Conservation (phyloP, 2,797 vertebrate species). For the Kryptolebias ocellatus region DNA sequence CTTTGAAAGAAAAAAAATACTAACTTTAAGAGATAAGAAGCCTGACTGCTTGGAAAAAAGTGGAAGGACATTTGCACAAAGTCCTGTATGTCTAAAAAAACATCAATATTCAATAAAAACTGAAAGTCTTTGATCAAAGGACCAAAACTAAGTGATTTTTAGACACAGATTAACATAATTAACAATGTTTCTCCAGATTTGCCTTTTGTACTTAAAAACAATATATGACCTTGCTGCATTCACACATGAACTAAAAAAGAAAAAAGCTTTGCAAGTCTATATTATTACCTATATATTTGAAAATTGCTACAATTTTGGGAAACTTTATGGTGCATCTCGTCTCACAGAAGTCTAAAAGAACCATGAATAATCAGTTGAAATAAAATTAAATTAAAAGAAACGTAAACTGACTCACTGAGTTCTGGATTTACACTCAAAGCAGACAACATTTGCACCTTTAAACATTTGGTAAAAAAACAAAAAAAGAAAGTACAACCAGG, state of each 20-base stretch:
- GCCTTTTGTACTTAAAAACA: no score
- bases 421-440: constrained; percentile 40
- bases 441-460: constrained; percentile 19
- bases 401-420: constrained; percentile 33
- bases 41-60: no score
- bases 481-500: constrained; percentile 20
- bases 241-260: background rate
- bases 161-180: no score
- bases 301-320: background rate
- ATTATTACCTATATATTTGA: background rate
- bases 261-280: background rate
- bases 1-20: background rate
- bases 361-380: constrained; percentile 3
- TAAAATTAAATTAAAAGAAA: background rate
- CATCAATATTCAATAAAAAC: background rate
- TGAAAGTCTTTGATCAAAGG: background rate
- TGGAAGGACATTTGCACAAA: background rate
- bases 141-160: no score
- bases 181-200: no score
- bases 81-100: background rate
- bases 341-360: background rate
- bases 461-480: constrained; percentile 35
- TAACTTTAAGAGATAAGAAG: background rate
- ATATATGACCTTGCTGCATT: background rate
- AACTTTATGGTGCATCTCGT: background rate